Evolutionary conservation across 2,113 vertebrate genomes (phyloP).

Genomic region (Hypomesus transpacificus): DNA sequence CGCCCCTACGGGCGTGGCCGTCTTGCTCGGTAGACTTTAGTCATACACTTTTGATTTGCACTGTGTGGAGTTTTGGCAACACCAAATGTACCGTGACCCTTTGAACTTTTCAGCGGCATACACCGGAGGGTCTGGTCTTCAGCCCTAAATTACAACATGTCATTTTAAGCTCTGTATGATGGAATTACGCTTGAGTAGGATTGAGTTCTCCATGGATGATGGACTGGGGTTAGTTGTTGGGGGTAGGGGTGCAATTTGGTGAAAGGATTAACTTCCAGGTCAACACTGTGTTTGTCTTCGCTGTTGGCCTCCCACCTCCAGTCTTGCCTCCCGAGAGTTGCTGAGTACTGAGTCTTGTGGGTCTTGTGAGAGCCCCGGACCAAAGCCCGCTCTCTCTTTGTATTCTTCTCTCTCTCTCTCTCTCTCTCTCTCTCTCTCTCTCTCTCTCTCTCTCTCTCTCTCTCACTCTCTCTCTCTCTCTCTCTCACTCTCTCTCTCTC

Average conservation of each 20-base stretch:
- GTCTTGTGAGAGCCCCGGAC: not conserved
- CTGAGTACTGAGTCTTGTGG: not conserved
- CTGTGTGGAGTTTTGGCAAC: slow-evolving; percentile 16
- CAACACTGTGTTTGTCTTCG: slow-evolving; percentile 2
- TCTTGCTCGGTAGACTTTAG: slow-evolving; percentile 7
- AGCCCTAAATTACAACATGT: no score
- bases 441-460: no score
- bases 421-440: no score
- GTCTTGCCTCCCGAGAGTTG: slow-evolving; percentile 12
- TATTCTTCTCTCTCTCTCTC: not conserved
- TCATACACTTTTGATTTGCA: slow-evolving; percentile 23
- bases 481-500: slow-evolving; percentile 7
- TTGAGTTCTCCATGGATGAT: not conserved
- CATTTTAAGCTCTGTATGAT: not conserved
- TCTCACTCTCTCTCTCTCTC: not conserved
- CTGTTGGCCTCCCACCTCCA: slow-evolving; percentile 1
- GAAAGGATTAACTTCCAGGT: not conserved
- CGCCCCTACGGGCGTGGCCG: not conserved
- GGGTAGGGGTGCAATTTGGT: not conserved
- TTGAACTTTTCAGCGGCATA: no score
- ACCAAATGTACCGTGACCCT: not conserved
- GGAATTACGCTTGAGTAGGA: not conserved
- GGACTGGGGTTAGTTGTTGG: slow-evolving; percentile 13
- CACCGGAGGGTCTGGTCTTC: no score
- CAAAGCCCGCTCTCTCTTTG: slow-evolving; percentile 3